Conservation (phyloP, 2,113 vertebrate genomes). For the Nibea albiflora region DNA sequence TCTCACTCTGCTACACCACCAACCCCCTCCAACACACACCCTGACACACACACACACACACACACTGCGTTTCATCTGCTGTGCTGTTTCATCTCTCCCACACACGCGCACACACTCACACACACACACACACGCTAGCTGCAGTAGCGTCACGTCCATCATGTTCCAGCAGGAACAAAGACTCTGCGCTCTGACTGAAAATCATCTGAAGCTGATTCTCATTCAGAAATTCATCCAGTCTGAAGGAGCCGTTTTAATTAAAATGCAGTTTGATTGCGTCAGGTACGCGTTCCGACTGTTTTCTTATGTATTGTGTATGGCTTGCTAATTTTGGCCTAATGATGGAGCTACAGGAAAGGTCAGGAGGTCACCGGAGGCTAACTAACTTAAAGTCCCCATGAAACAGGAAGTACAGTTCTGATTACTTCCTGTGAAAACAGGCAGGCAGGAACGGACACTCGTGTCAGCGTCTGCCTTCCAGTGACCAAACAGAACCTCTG, state of each 20-base stretch:
- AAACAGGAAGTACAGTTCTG: too few species aligned
- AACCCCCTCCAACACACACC: not conserved
- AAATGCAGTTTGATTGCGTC: not conserved
- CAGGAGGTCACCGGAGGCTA: not conserved
- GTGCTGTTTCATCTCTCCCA: constrained; percentile 65
- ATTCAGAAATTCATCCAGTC: constrained; percentile 6
- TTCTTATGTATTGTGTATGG: too few species aligned
- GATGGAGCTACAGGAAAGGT: not conserved
- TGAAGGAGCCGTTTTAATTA: constrained; percentile 19
- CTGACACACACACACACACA: constrained; percentile 1
- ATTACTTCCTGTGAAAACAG: too few species aligned
- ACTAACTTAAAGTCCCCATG: too few species aligned
- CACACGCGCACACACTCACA: constrained; percentile 33
- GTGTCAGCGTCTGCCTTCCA: too few species aligned
- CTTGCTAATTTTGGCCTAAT: not conserved
- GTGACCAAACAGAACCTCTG: too few species aligned
- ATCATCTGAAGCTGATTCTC: constrained; percentile 38
- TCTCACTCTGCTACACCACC: constrained; percentile 44
- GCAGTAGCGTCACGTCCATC: constrained; percentile 61
- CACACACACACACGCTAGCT: constrained; percentile 15
- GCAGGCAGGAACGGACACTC: too few species aligned
- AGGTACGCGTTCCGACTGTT: not conserved
- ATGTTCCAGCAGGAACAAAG: constrained; percentile 64
- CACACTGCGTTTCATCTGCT: constrained; percentile 65
- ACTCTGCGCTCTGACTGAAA: constrained; percentile 29